These are phyloP conservation scores for Antedon bifida DNA, from an alignment of 35 echinoderm and acorn worm genomes.

Conservation along the genomic window DNA sequence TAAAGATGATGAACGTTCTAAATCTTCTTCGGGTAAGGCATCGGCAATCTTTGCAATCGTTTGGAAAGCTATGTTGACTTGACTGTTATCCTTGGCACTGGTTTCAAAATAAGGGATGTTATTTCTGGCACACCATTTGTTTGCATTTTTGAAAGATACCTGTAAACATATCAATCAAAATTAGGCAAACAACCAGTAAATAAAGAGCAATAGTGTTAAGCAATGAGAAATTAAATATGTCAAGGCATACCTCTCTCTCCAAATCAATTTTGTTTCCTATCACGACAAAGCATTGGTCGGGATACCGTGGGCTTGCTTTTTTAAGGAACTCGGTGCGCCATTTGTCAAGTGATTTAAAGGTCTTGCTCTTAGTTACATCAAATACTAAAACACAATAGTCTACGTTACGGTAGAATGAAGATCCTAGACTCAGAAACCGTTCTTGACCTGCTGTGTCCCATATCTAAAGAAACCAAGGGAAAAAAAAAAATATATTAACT, in stretches of 20 bases:
- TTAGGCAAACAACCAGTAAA: not conserved
- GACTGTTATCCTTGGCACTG: constrained; percentile 95
- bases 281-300: constrained; percentile 94
- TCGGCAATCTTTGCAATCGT: constrained; percentile 99
- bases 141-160: constrained; percentile 90
- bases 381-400: constrained; percentile 99
- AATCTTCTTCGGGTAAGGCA: constrained; percentile 69
- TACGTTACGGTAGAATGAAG: constrained; percentile 89
- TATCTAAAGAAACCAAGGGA: constrained; percentile 44
- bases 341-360: constrained; percentile 96
- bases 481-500: not conserved
- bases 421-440: constrained; percentile 93
- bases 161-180: not conserved
- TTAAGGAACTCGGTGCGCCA: constrained; percentile 96
- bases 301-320: constrained; percentile 92
- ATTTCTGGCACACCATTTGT: constrained; percentile 97
- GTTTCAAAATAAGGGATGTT: constrained; percentile 99
- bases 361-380: constrained; percentile 92
- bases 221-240: too few species aligned
- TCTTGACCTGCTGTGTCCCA: constrained; percentile 99
- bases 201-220: too few species aligned
- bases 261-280: constrained; percentile 99
- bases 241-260: constrained; percentile 83
- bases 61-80: constrained; percentile 98
- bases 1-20: constrained; percentile 75